phyloP scores from a whole-genome alignment of 2,888 invertebrate species.

The Heliconius ismenius region DNA sequence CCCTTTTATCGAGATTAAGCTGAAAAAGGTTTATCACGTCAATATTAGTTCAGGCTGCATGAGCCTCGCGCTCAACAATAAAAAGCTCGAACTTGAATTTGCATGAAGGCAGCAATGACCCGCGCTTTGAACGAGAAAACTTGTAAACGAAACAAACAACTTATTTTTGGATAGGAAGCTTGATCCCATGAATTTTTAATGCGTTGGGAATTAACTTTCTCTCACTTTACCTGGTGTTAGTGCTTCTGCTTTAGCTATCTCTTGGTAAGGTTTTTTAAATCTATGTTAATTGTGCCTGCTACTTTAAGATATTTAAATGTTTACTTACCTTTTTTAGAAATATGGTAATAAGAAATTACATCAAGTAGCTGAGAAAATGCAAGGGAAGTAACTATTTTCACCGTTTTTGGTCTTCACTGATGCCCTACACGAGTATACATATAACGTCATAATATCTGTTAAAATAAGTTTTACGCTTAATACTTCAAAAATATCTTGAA shows the following conservation, averaged over 20 bases:
- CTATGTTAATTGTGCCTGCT: too few relatives aligned
- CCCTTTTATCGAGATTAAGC: conserved; percentile 31
- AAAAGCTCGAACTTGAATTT: conserved; percentile 49
- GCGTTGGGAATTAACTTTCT: conserved; percentile 73
- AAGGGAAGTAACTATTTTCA: too few relatives aligned
- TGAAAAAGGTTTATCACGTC: conserved; percentile 37
- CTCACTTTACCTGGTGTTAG: conserved; percentile 46
- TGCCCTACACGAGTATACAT: too few relatives aligned
- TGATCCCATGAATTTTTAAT: conserved; percentile 76
- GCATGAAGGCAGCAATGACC: conserved; percentile 52
- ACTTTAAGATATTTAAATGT: too few relatives aligned
- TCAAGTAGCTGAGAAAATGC: too few relatives aligned
- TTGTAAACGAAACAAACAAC: conserved; percentile 67
- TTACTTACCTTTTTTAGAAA: too few relatives aligned
- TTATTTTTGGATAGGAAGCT: conserved; percentile 68
- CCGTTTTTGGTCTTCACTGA: too few relatives aligned
- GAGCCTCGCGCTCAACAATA: conserved; percentile 36
- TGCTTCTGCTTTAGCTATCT: not conserved
- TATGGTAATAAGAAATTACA: too few relatives aligned
- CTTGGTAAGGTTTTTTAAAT: not conserved
- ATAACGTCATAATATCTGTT: too few relatives aligned
- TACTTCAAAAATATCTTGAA: too few relatives aligned
- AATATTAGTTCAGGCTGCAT: conserved; percentile 39
- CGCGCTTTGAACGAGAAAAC: conserved; percentile 47
- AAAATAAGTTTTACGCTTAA: too few relatives aligned